Base-by-base conservation (phyloP, 2,888 invertebrate species). In the Scaptomyza cyrtandrae region DNA sequence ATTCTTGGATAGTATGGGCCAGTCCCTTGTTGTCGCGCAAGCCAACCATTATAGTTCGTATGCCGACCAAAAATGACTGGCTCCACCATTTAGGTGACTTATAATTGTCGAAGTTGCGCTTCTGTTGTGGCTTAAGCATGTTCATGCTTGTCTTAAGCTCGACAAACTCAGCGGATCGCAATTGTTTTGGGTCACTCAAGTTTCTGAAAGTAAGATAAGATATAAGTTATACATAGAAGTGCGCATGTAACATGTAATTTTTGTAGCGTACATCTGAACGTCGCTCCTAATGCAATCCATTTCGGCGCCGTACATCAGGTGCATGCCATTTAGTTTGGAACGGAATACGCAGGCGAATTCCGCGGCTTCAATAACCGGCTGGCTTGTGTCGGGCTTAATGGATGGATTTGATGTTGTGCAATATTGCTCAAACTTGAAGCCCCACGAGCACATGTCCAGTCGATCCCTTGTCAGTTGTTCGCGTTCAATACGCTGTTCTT, bases 391-490 rank as follows among this genome's bases (percentile, higher is more conserved):
- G 4, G 84, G 84, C 6, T 46, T 19, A 6, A 19, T 29, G 2
- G 41, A 13, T 6, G 86, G 80, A 6, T 57, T 24, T 0, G 11
- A 9, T 0, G 67, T 41, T 6, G 66, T 66, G 29, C 81, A 49
- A 27, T 64, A 86, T 45, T 88, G 85, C 29, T 85, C 85, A 27
- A 85, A 85, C 29, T 88, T 85, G n/a, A 75, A 85, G 13, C 88
- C 85, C 85, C 85, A 85, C 0, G 88, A 80, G 48, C 86, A 83
- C 88, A 88, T 78, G n/a, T 44, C 19, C n/a, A 7, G 0, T 0
- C 57, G 6, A 0, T 4, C n/a, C 0, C 6, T 5, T 0, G 65
- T 31, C 60, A 54, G 67, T 3, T 55, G 31, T 13, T 49, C 43
- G 1, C 27, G 27, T 5, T 66, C 9, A 3, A 48, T 2, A 1